Evolutionary conservation across 2,113 vertebrate genomes (phyloP).

Genomic region (Machaerirhynchus nigripectus): DNA sequence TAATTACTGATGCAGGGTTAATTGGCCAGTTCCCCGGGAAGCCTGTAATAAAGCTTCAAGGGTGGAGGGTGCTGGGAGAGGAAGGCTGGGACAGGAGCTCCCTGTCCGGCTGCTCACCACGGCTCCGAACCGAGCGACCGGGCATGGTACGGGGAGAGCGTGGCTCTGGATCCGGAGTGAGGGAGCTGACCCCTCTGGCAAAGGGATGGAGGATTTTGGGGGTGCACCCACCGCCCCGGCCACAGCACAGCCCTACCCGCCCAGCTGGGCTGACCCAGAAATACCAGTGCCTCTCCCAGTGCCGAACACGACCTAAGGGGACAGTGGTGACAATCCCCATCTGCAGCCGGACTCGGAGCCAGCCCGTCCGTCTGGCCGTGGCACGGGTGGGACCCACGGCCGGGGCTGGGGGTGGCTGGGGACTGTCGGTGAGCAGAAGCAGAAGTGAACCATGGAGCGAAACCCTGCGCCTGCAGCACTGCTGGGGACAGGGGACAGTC

Average conservation of each 20-base stretch:
- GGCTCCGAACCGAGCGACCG: fast-evolving
- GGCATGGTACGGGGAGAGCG: neutral
- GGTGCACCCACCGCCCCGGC: fast-evolving
- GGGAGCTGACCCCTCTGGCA: too few species aligned
- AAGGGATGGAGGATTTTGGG: neutral
- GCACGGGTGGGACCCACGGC: fast-evolving
- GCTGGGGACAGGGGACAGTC: neutral
- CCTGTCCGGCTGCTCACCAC: fast-evolving
- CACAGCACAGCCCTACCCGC: neutral
- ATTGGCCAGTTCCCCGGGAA: neutral
- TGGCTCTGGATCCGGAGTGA: fast-evolving
- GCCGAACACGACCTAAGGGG: neutral
- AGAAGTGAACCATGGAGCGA: neutral
- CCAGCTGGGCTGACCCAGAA: neutral
- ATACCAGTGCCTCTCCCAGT: neutral
- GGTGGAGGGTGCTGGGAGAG: neutral
- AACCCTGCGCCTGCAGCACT: neutral
- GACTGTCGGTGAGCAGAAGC: neutral
- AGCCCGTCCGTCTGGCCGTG: fast-evolving
- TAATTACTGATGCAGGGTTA: conserved; percentile 53
- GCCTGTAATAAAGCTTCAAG: conserved; percentile 17
- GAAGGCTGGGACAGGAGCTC: neutral
- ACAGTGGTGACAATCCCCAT: neutral
- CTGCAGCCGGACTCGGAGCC: fast-evolving
- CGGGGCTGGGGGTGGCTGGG: fast-evolving